A percentile compares a stretch with the other conserved stretches of the same genome.
These are phyloP conservation scores for Pogonocichla stellata DNA, from an alignment of 2,113 vertebrate species.

Conservation along the genomic window DNA sequence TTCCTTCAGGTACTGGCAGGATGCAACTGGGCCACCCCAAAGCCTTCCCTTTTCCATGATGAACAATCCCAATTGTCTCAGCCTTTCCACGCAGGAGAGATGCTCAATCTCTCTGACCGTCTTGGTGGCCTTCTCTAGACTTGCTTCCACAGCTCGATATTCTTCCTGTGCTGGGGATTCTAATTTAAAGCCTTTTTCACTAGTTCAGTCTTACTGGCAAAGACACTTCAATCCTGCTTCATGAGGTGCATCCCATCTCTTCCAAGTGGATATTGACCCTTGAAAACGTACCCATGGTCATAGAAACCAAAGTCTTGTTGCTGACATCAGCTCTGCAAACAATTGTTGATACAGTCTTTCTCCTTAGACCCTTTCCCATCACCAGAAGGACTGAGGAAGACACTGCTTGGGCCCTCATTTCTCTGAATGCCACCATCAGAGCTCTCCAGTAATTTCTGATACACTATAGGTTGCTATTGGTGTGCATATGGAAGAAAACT, in stretches of 20 bases:
- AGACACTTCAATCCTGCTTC: fast-evolving
- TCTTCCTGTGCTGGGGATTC: not conserved
- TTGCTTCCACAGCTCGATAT: fast-evolving
- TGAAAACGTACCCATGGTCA: not conserved
- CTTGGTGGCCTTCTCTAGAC: not conserved
- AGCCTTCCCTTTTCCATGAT: not conserved
- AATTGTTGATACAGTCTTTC: not conserved
- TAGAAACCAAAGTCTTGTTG: not conserved
- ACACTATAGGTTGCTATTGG: not conserved
- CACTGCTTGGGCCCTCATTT: fast-evolving
- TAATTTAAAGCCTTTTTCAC: not conserved
- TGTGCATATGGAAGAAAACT: not conserved
- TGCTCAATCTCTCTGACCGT: too few species aligned
- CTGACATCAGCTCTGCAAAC: not conserved
- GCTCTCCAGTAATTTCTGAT: not conserved
- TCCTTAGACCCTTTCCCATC: not conserved
- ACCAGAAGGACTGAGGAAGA: not conserved
- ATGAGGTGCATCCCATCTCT: not conserved
- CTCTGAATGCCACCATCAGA: not conserved
- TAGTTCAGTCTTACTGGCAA: not conserved
- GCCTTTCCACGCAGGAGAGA: not conserved
- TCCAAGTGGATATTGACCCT: not conserved
- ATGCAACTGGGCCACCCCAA: not conserved
- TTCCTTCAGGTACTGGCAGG: not conserved
- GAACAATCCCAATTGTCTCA: not conserved